A percentile compares a stretch with the other conserved stretches of the same genome.
phyloP scores from a whole-genome alignment of 2,888 invertebrate species.

The Petrolisthes cinctipes region DNA sequence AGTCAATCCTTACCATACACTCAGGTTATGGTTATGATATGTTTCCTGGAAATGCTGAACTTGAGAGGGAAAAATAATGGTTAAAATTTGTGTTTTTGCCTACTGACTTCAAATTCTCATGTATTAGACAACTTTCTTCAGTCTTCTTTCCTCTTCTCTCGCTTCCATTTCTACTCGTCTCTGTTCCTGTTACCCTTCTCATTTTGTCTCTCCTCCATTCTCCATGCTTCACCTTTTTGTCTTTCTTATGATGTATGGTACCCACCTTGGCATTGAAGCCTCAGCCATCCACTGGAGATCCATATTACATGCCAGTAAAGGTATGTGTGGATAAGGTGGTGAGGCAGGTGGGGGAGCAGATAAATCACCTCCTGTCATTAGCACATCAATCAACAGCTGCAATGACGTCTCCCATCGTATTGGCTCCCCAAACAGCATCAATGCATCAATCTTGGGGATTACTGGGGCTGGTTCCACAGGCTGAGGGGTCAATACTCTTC shows the following conservation, averaged over 20 bases:
- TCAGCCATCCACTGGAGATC: constrained; percentile 79
- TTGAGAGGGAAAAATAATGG: too few species aligned
- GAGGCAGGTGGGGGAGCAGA: constrained; percentile 69
- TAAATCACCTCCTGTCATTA: constrained; percentile 76
- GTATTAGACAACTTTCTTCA: too few species aligned
- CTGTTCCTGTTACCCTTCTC: too few species aligned
- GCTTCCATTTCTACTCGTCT: too few species aligned
- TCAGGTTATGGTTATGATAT: neutral
- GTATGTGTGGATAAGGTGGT: constrained; percentile 76
- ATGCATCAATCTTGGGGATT: constrained; percentile 74
- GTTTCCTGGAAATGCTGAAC: neutral
- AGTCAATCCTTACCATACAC: neutral
- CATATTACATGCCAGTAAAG: constrained; percentile 78
- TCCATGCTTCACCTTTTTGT: too few species aligned
- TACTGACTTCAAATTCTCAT: too few species aligned
- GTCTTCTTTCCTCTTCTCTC: too few species aligned
- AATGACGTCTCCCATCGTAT: constrained; percentile 77
- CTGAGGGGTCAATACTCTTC: neutral
- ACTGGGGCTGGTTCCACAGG: constrained; percentile 20
- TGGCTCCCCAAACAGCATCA: constrained; percentile 78
- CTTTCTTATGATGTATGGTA: too few species aligned
- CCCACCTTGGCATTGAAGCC: constrained; percentile 75
- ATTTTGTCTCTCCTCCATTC: too few species aligned
- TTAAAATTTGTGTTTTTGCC: too few species aligned
- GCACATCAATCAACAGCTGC: constrained; percentile 76